Base-by-base conservation (phyloP, 2,888 invertebrate species). In the Chloromyia formosa region DNA sequence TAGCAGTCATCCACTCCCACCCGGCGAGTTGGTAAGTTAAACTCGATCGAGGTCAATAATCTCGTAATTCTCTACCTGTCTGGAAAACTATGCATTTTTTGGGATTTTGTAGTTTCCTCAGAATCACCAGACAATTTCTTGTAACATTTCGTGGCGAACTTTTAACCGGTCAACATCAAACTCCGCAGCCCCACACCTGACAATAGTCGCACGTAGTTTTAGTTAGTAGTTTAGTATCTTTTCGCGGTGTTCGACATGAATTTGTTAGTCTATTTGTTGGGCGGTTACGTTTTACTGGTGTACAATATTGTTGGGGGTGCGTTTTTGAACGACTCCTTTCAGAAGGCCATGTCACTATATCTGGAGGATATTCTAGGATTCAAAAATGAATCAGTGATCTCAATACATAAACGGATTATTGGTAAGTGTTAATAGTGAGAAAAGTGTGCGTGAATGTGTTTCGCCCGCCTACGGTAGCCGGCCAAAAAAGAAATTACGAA, bases 131-230 rank as follows among this genome's bases (percentile, higher is more conserved):
- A 49, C 49, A 49, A n/a, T 49, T 49, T 49, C 49, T n/a, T n/a
- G 49, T n/a, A n/a, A 49, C 49, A 49, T n/a, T 49, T 49, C 16
- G 49, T 49, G 16, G 2, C 16, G 12, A n/a, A 49, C 49, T 49
- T 49, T n/a, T n/a, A 49, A n/a, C 49, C 49, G 49, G 49, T n/a
- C 16, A 49, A 49, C 49, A 49, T 49, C 49, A 49, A n/a, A 35
- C 12, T 49, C 12, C n/a, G n/a, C 12, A 49, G 3, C 49, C 16
- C 1, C 16, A 12, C 16, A 49, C 10, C 49, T 35, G 27, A 35
- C 27, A 35, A 35, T 35, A 4, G 27, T 35, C 27, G 27, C 27
- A 7, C 27, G 27, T 35, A 35, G 27, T 35, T 35, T 35, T 35
- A 35, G 27, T 35, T 35, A n/a, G n/a, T 35, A 35, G 27, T 35